Base-by-base conservation (phyloP, 2,797 vertebrate genomes). In the Florisuga fusca region DNA sequence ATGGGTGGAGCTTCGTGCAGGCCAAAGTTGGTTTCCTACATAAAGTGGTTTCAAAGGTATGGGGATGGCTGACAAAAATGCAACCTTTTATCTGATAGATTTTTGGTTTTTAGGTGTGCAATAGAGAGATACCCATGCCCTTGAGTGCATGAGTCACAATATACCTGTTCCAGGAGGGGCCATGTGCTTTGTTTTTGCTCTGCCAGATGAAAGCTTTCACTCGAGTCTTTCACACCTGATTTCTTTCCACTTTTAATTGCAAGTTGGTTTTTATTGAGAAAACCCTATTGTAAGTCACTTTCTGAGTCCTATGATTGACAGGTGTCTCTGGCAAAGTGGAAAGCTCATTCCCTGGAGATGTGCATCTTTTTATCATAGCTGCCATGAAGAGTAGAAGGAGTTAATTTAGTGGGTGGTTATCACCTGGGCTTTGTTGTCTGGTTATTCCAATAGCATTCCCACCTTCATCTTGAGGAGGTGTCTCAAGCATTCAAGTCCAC, bases 11-110 rank as follows among this genome's bases (percentile, higher is more conserved):
- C 57, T 71, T 68, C 0, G 2, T 84, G 43, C 72, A 61, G 59
- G 36, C 83, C 71, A 71, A 93, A 93, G 95, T 87, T 94, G 74
- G 12, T 95, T 94, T 91, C 88, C 90, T 80, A 20, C 45, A 74
- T 17, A 23, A 94, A 95, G 53, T 61, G n/a, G 17, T 80, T 74
- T 90, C 84, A 33, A 85, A 95, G 71, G 82, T 95, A 66, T 48
- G 36, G 46, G 62, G 31, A 84, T 43, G 61, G 72, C 57, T 94
- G 67, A 50, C 16, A 89, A 68, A 89, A 80, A 54, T 34, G 14
- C 5, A 82, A 15, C 43, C 29, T 61, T 63, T 69, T 61, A 21
- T 75, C 20, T 33, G 50, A 38, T 6, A 43, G 31, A 9, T 90
- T 81, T 78, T 58, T 27, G 12, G 31, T 18, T 9, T 63, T 86